These are phyloP conservation scores for Rosalia funebris DNA, from an alignment of 2,888 invertebrate species.

Conservation along the genomic window DNA sequence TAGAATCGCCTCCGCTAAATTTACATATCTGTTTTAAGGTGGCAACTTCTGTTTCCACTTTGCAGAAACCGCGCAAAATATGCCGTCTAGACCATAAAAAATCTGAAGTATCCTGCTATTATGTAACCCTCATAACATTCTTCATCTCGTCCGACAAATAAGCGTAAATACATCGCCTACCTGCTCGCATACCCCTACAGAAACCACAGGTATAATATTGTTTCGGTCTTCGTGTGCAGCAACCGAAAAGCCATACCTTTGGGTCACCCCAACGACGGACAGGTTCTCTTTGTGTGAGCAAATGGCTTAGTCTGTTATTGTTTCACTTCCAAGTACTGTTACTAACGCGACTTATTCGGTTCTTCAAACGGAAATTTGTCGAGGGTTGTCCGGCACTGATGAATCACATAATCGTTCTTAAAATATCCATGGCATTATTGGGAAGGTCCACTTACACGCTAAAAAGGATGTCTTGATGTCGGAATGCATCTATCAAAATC, in stretches of 20 bases:
- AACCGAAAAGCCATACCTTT: neutral
- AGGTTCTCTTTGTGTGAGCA: neutral
- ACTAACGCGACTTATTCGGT: too few species aligned
- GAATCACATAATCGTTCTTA: too few species aligned
- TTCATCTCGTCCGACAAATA: conserved; percentile 20
- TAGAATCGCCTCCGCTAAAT: neutral
- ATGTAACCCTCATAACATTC: conserved; percentile 31
- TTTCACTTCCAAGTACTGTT: neutral
- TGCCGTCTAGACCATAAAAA: conserved; percentile 39
- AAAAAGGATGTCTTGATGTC: too few species aligned
- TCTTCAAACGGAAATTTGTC: too few species aligned
- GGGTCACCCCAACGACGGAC: neutral
- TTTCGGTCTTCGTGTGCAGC: neutral
- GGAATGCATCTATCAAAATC: too few species aligned
- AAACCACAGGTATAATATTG: neutral
- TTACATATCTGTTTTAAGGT: conserved; percentile 9
- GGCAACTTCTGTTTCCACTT: conserved; percentile 2
- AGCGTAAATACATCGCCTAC: conserved; percentile 12
- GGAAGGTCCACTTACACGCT: too few species aligned
- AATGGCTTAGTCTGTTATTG: neutral
- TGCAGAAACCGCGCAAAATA: conserved; percentile 2
- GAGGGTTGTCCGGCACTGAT: too few species aligned
- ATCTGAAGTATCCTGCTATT: conserved; percentile 39
- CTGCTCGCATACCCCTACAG: neutral
- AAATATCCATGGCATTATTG: too few species aligned